Base-by-base conservation (phyloP, 1,140 invertebrate genomes). In the Himalopsyche phryganea region DNA sequence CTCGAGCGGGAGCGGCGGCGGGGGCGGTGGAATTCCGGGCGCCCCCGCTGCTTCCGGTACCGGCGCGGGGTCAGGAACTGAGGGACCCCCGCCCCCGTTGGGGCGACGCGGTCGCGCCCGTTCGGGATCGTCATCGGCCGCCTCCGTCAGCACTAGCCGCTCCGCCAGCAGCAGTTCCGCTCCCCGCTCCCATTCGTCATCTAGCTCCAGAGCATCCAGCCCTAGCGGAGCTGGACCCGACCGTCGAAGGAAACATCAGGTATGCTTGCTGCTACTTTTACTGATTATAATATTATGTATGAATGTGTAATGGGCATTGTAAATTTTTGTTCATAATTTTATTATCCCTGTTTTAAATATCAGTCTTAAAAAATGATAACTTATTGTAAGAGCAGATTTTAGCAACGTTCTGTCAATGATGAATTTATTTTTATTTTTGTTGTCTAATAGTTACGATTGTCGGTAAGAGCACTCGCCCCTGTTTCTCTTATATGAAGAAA, bases 91-190 rank as follows among this genome's bases (percentile, higher is more conserved):
- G 20, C 40, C 38, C 10, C 23, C 23, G 4, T 28, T 45, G 33
- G 23, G 47, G 46, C 42, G 51, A 41, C 42, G 51, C 33, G 11
- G 66, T 66, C 74, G 77, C 49, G 71, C 73, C 41, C 80, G 80
- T 69, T 80, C 79, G 20, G 72, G 78, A 66, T 80, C 73, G 58
- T 72, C 71, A 14, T 65, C 74, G 54, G 70, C 73, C 54, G 69
- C 75, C 50, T 79, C 79, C 53, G 72, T 69, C 20, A 75, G 68
- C 28, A 63, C 58, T 49, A 75, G 78, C 65, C 72, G 73, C 28
- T 78, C 73, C 42, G 73, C 69, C 57, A 67, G 68, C 61, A 74
- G 77, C 63, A 72, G 74, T 65, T 73, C 77, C 64, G 67, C 56
- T 68, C 78, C 23, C 67, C 70, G 51, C 68, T 72, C 58, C 67